Conservation (phyloP, 2,888 invertebrate species). For the Epinotia demarniana region DNA sequence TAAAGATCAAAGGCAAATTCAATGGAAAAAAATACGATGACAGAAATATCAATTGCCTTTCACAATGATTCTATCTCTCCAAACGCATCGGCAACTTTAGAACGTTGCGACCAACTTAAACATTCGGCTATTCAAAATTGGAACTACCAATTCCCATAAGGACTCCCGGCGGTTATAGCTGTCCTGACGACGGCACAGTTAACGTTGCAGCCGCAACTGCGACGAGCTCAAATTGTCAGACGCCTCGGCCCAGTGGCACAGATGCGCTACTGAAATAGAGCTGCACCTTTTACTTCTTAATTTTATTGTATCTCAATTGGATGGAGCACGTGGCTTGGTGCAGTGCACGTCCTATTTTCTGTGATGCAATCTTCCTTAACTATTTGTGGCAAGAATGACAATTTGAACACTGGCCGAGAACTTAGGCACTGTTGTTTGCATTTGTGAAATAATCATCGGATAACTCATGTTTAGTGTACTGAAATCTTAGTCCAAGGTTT, state of each 20-base stretch:
- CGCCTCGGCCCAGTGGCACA: conserved; percentile 77
- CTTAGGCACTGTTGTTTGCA: neutral
- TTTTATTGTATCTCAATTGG: conserved; percentile 42
- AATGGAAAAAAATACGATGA: neutral
- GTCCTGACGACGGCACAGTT: conserved; percentile 9
- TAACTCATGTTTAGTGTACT: too few species aligned
- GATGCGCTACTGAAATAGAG: conserved; percentile 74
- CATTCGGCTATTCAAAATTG: conserved; percentile 8
- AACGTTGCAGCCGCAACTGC: conserved; percentile 44
- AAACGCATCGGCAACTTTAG: conserved; percentile 15
- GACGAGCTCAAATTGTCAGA: conserved; percentile 73
- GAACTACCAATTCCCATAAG: neutral
- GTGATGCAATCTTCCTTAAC: conserved; percentile 31
- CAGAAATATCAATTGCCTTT: neutral
- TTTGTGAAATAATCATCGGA: neutral
- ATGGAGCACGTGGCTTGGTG: conserved; percentile 28
- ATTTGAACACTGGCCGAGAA: neutral
- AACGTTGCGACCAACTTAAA: conserved; percentile 17
- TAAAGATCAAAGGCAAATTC: too few species aligned
- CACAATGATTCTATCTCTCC: conserved; percentile 11
- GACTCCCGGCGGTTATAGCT: neutral
- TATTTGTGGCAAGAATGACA: conserved; percentile 1
- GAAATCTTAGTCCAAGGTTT: too few species aligned
- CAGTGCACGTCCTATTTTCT: conserved; percentile 40
- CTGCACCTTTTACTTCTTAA: conserved; percentile 51